A percentile compares a stretch with the other conserved stretches of the same genome.
These are phyloP conservation scores for Gouania willdenowi DNA, from an alignment of 2,797 vertebrate species.

Conservation along the genomic window DNA sequence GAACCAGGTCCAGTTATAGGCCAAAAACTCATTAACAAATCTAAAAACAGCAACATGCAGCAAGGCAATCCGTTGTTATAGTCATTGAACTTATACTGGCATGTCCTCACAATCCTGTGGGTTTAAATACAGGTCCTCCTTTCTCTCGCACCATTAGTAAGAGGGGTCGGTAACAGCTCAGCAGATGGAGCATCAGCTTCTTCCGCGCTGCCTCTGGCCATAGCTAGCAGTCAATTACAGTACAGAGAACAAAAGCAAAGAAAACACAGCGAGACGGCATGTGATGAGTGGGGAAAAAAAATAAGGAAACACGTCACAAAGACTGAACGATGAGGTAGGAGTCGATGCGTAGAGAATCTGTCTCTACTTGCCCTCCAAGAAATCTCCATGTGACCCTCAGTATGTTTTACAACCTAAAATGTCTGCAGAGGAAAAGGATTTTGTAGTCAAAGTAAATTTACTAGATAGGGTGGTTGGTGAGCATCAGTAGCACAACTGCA, in stretches of 20 bases:
- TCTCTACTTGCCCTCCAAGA: constrained; percentile 43
- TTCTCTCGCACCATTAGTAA: constrained; percentile 22
- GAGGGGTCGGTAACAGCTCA: constrained; percentile 12
- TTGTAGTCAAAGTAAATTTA: too few relatives aligned
- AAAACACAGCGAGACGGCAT: constrained; percentile 22
- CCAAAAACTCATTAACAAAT: too few relatives aligned
- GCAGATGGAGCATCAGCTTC: constrained; percentile 1
- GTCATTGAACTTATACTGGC: too few relatives aligned
- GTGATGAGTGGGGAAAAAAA: neutral
- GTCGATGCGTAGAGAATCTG: constrained; percentile 20
- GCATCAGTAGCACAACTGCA: too few relatives aligned
- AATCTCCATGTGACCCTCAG: constrained; percentile 9
- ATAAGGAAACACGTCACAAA: constrained; percentile 14
- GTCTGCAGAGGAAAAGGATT: too few relatives aligned
- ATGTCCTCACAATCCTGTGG: constrained; percentile 13
- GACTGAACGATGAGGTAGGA: constrained; percentile 3
- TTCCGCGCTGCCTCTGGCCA: constrained; percentile 41
- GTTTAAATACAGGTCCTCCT: constrained; percentile 18
- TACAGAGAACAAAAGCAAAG: constrained; percentile 26
- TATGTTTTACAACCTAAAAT: too few relatives aligned
- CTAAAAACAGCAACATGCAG: too few relatives aligned
- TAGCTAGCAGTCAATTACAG: constrained; percentile 33
- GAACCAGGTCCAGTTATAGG: too few relatives aligned
- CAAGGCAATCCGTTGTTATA: too few relatives aligned
- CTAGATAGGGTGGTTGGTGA: too few relatives aligned